Percentiles rank a stretch among this genome's conserved stretches.
These are phyloP conservation scores for Notodonta dromedarius DNA, from an alignment of 2,888 invertebrate genomes.

Conservation along the genomic window DNA sequence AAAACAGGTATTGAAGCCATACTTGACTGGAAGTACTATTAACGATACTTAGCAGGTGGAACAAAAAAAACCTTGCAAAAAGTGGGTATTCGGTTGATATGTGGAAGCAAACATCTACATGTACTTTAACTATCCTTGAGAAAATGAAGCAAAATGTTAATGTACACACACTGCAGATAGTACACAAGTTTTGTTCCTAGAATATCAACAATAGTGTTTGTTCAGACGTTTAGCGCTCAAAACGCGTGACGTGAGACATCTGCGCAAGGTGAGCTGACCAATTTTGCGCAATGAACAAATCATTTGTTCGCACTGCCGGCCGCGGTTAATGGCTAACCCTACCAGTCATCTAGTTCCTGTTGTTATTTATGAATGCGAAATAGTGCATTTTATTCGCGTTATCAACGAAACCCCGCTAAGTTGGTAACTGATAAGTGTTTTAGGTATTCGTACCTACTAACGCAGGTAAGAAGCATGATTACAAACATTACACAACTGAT, in stretches of 20 bases:
- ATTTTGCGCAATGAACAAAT: conserved; percentile 57
- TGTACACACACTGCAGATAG: conserved; percentile 15
- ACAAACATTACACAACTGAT: conserved; percentile 65
- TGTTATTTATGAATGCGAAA: conserved; percentile 26
- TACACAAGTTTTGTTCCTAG: conserved; percentile 31
- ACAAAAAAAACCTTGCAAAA: conserved; percentile 33
- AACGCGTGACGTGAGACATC: conserved; percentile 63
- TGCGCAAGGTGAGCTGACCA: conserved; percentile 64
- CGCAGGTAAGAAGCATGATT: conserved; percentile 49
- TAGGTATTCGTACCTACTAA: conserved; percentile 27
- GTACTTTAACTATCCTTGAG: conserved; percentile 20
- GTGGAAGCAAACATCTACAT: conserved; percentile 21
- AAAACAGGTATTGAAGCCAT: conserved; percentile 23
- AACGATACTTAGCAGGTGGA: conserved; percentile 24
- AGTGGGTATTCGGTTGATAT: conserved; percentile 31
- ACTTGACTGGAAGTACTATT: conserved; percentile 27
- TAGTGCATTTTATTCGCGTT: conserved; percentile 28
- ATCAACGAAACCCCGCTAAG: conserved; percentile 36
- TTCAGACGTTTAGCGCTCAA: conserved; percentile 60
- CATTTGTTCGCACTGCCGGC: conserved; percentile 49
- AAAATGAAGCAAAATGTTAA: conserved; percentile 25
- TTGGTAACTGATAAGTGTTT: conserved; percentile 21
- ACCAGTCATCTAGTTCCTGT: conserved; percentile 34
- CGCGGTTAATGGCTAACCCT: conserved; percentile 27
- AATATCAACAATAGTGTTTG: conserved; percentile 58